These are phyloP conservation scores for Rhamphomyia laevipes DNA, from an alignment of 2,888 invertebrate genomes.

Conservation along the genomic window DNA sequence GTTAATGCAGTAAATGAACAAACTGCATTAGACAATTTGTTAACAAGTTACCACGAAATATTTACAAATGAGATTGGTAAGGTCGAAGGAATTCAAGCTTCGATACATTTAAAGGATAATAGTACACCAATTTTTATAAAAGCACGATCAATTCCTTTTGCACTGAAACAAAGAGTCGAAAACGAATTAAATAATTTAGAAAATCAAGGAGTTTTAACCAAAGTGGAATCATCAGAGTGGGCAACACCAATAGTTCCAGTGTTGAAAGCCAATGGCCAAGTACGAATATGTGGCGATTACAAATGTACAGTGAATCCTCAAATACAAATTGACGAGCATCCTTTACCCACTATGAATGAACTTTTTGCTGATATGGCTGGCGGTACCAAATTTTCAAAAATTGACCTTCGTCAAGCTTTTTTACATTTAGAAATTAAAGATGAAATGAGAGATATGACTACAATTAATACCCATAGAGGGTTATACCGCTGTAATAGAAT, in stretches of 20 bases:
- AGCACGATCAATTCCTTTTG: slow-evolving; percentile 18
- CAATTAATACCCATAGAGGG: slow-evolving; percentile 28
- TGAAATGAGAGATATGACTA: slow-evolving; percentile 20
- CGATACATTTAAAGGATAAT: slow-evolving; percentile 14
- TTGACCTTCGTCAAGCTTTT: slow-evolving; percentile 24
- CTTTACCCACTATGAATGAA: slow-evolving; percentile 18
- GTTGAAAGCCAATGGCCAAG: slow-evolving; percentile 18
- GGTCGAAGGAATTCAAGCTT: slow-evolving; percentile 8
- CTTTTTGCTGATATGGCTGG: slow-evolving; percentile 16
- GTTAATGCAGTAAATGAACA: not conserved
- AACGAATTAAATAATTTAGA: slow-evolving; percentile 15
- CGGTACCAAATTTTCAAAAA: slow-evolving; percentile 17
- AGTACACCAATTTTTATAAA: slow-evolving; percentile 15
- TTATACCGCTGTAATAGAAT: slow-evolving; percentile 25
- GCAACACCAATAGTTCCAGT: slow-evolving; percentile 28
- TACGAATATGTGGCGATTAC: slow-evolving; percentile 19
- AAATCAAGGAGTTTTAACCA: slow-evolving; percentile 11
- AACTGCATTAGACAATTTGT: not conserved
- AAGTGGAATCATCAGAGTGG: slow-evolving; percentile 21
- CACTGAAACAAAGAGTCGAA: slow-evolving; percentile 13
- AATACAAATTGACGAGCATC: slow-evolving; percentile 20
- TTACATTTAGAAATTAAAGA: slow-evolving; percentile 24
- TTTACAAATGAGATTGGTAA: slow-evolving; percentile 1
- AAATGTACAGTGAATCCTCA: slow-evolving; percentile 19
- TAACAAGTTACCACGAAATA: not conserved